Evolutionary conservation across 2,113 vertebrate genomes (phyloP), one percentile per base, ranked within the genome.

Genomic region (Pseudopipra pipra): DNA sequence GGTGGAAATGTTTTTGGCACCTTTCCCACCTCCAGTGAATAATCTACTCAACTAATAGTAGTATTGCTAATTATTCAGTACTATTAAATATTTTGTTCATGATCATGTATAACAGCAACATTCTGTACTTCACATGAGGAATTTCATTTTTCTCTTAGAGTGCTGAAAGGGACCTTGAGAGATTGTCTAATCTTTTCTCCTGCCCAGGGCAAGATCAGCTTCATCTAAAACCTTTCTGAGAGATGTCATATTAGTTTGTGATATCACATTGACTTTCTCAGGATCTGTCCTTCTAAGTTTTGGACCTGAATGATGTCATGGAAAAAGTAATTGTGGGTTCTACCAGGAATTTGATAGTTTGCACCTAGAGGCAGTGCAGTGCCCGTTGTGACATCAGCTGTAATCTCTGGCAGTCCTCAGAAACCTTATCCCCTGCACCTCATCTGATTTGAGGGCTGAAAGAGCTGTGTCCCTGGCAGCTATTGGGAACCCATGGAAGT

Each of bases 91-190:
- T 58, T 74, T 90, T 66, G 20, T 51, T 70, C 39, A 27, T 75
- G 35, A 33, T 84, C 23, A 16, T 20, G 12, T 73, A 7, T 43
- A 92, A 70, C 20, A 90, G n/a, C 14, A 70, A 35, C n/a, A 49
- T 70, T 79, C 51, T 66, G 17, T 44, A 49, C 13, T 85, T 90
- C 49, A 11, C 5, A 30, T 16, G 35, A 81, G 25, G 33, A 67
- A 71, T 71, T 95, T 63, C 0, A 31, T 49, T 67, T 88, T 85
- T 73, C 37, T 83, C 37, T 92, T 31, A 21, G 49, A 63, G 19
- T 27, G n/a, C 46, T 88, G 39, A 83, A 93, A 71, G 16, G 22
- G 39, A 86, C 59, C n/a, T 81, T 84, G 72, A 89, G 61, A 93
- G 21, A 31, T 59, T 59, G 55, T 28, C 16, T 74, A 8, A 44